phyloP scores from a whole-genome alignment of 2,113 vertebrate genomes.

The Uria lomvia region DNA sequence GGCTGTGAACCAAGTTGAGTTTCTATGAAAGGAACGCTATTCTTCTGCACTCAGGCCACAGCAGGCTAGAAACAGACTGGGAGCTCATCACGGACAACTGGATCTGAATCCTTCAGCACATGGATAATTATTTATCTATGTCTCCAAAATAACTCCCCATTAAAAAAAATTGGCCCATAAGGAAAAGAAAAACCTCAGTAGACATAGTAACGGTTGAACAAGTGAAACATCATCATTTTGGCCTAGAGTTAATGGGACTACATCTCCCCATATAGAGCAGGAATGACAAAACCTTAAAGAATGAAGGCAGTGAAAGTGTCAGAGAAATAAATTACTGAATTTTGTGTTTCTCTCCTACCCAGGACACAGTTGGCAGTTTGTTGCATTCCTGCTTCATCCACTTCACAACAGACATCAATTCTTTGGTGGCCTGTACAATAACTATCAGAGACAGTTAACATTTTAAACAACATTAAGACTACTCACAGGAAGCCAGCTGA shows the following conservation, averaged over 20 bases:
- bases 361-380: not conserved
- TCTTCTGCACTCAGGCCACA: not conserved
- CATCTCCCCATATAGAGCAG: not conserved
- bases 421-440: not conserved
- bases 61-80: not conserved
- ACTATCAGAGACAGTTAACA: not conserved
- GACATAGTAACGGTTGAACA: not conserved
- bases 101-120: not conserved
- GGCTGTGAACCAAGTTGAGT: not conserved
- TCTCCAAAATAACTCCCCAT: not conserved
- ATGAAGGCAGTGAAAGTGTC: not conserved
- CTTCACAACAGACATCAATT: not conserved
- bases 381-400: not conserved
- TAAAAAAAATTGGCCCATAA: not conserved
- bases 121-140: not conserved
- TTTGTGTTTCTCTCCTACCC: not conserved
- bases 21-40: not conserved
- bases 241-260: not conserved
- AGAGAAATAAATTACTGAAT: not conserved
- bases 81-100: not conserved
- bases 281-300: not conserved
- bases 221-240: not conserved
- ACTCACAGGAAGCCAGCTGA: not conserved
- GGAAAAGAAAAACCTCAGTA: not conserved
- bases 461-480: not conserved